Base-by-base conservation (phyloP, 37 sponge, comb jelly and placozoan genomes). In the Geodia barretti region DNA sequence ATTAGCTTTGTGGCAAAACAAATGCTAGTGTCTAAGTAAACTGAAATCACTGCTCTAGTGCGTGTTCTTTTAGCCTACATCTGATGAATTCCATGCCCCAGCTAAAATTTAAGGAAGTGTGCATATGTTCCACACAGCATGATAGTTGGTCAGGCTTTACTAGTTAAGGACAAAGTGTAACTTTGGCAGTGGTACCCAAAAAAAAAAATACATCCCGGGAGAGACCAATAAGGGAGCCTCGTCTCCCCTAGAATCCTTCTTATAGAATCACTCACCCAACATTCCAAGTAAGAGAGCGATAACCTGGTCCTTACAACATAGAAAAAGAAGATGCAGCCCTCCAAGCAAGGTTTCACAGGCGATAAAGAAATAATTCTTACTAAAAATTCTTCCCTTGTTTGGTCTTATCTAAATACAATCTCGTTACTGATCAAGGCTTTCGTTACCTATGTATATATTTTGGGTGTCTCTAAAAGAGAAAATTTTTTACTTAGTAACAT, bases 111-210 rank as follows among this genome's bases (percentile, higher is more conserved):
- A 77, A 40, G 61, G 17, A 59, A 75, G 70, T 76, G 76, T 69
- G 30, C 84, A 30, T 23, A 68, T n/a, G 31, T 84, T 7, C 84
- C 84, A 20, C 76, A 76, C 7, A 70, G 77, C 41, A 84, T 84
- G 84, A 62, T 84, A 32, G 75, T 84, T 84, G 84, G 62, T 62
- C 84, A 84, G 61, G 84, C 84, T 21, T 68, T 84, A 39, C 36
- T 70, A 1, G 38, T 84, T 26, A 64, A 70, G 39, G 70, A 58
- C 32, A 60, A 7, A 20, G 70, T 84, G 72, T 84, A 75, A n/a
- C 84, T 84, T 84, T 41, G 84, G 84, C 35, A 84, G 84, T 68
- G 84, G 84, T 3, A 84, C 79, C 32, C 71, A 72, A 42, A 85
- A 71, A 35, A 85, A 78, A 11, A 35, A 64, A 9, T 79, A 85